A percentile compares a stretch with the other conserved stretches of the same genome.
These are phyloP conservation scores for Geotrypetes seraphini DNA, from an alignment of 2,797 vertebrate genomes.

Conservation along the genomic window DNA sequence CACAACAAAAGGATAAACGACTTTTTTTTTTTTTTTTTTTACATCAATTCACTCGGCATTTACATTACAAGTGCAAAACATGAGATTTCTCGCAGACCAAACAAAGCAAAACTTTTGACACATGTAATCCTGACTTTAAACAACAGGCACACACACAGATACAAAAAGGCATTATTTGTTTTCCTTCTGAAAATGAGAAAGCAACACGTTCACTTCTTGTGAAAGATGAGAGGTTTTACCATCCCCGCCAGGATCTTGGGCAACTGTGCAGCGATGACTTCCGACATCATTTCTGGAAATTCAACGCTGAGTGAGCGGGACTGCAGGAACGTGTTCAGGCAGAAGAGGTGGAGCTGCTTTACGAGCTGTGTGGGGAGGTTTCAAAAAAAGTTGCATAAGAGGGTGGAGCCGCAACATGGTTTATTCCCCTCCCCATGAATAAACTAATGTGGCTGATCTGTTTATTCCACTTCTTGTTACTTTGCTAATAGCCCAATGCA, in stretches of 20 bases:
- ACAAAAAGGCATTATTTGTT: too few relatives aligned
- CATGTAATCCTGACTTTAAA: too few relatives aligned
- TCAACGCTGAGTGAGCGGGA: conserved; percentile 88
- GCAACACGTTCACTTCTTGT: conserved; percentile 72
- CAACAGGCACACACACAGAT: too few relatives aligned
- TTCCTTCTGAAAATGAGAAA: conserved; percentile 32
- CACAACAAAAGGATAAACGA: too few relatives aligned
- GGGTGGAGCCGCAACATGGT: too few relatives aligned
- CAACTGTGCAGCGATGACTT: conserved; percentile 91
- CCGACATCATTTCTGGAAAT: conserved; percentile 98
- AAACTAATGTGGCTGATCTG: too few relatives aligned
- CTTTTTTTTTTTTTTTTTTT: too few relatives aligned
- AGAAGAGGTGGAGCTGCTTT: conserved; percentile 93
- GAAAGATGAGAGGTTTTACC: conserved; percentile 94
- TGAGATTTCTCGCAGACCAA: conserved; percentile 17
- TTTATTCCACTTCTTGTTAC: too few relatives aligned
- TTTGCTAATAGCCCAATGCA: too few relatives aligned
- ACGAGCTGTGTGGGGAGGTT: conserved; percentile 82
- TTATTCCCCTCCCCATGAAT: too few relatives aligned
- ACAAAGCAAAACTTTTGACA: conserved; percentile 24
- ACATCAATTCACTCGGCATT: too few relatives aligned
- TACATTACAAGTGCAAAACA: conserved; percentile 42
- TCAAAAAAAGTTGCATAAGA: conserved; percentile 14
- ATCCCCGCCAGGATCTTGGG: conserved; percentile 95
- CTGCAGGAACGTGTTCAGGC: conserved; percentile 92